Base-by-base conservation (phyloP, 2,113 vertebrate genomes). In the Platichthys stellatus region DNA sequence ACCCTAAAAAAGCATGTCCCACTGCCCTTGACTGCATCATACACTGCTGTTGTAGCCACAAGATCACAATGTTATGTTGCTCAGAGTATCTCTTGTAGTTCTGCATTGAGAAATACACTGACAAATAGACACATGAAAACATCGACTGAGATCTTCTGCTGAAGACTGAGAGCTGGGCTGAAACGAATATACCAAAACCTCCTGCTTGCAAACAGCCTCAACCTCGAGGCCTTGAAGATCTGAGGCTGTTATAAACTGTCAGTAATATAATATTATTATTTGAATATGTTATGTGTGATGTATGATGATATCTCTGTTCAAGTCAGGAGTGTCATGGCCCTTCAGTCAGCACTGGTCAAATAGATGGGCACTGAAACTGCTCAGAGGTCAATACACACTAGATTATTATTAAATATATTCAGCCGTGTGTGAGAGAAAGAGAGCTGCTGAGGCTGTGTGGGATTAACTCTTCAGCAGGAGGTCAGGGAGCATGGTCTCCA, bases 391-490 rank as follows among this genome's bases (percentile, higher is more conserved):
- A 20, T 13, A 15, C 40, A 54, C 60, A 63, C 20, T 45, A 40
- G 38, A 38, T 69, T 38, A 68, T 71, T 24, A 17, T 60, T 28
- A n/a, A 10, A 26, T 14, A 62, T 40, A n/a, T 20, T 56, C 67
- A 63, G 20, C 18, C 40, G n/a, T 21, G n/a, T 54, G 21, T 45
- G 54, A n/a, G 45, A 51, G 70, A 38, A 38, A 10, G n/a, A n/a
- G n/a, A n/a, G 53, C 5, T n/a, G 21, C 45, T 9, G 47, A 15
- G 7, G 43, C 12, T 43, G 43, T 21, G 47, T 71, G 61, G 20
- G 62, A 17, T 17, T 18, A 85, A 43, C 47, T 59, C 45, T 58
- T 57, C 69, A 63, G 64, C 35, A 26, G 75, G 78, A 76, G 76
- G 51, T 60, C 79, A 56, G n/a, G 24, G 5, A 53, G 57, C 49